Base-by-base conservation (phyloP, 1,140 invertebrate species). In the Oryzaephilus surinamensis region DNA sequence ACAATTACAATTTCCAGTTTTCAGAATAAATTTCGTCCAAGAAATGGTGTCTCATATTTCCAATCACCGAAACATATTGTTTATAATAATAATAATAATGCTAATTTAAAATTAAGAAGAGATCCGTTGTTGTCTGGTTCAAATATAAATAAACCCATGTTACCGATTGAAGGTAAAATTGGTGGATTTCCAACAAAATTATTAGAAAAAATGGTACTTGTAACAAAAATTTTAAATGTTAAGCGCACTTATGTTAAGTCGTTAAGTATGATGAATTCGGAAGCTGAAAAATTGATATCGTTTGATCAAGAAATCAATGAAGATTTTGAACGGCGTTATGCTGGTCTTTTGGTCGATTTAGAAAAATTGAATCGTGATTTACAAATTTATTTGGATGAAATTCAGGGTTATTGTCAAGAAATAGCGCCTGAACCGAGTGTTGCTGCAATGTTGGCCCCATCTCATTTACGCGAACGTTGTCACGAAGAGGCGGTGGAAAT, bases 331-430 rank as follows among this genome's bases (percentile, higher is more conserved):
- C 77, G 79, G 51, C 76, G 76, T 56, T 98, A 98, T 66, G 92
- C 93, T 6, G 74, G 76, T 16, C 76, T 85, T 50, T 78, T 97
- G 1, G 77, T 97, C 31, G 88, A 94, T 45, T 72, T 98, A 38
- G 93, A 97, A 54, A 81, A 80, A 49, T 77, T 97, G 61, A 97
- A 98, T 63, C 72, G 74, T 42, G 85, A 92, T 61, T 72, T 97
- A 14, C 80, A 87, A 61, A 77, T 84, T 21, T 84, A 85, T 60
- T 71, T 96, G 14, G 81, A 83, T 52, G 78, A 83, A 46, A 80
- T 96, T 31, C 90, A 93, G 73, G 65, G 68, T 47, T 79, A 80
- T 45, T 92, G 87, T 58, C 77, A 84, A 45, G 84, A 93, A 69
- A 79, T 95, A 47, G 81, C 85, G 0, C 87, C 85, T 2, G 88